Base-by-base conservation (phyloP, 2,797 vertebrate genomes). In the Euphonia xanthogaster region DNA sequence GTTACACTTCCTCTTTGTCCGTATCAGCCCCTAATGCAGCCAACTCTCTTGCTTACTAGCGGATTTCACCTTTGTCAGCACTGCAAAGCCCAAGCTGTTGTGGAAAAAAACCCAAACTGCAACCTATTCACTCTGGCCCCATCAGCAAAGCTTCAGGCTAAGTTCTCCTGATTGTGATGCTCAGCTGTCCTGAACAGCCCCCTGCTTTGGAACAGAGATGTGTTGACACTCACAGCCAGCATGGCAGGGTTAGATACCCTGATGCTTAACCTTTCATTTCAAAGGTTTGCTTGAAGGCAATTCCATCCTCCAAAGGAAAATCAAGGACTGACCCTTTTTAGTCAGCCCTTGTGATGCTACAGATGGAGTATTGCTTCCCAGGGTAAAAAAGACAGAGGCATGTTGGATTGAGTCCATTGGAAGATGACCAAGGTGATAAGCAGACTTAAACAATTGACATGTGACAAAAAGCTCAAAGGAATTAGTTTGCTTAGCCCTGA, bases 31-130 rank as follows among this genome's bases (percentile, higher is more conserved):
- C 55, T 57, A 83, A 92, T 54, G 42, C 42, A 7, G 73, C 74
- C 82, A 87, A 12, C 22, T 57, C 58, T 25, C 62, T 71, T 95
- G 92, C 92, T 96, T 95, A 87, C 86, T 72, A 87, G 93, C 60
- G 85, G 42, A 89, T 96, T 97, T 96, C 70, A 88, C 61, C 66
- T 60, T 20, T 76, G 92, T 97, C 96, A 98, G 96, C 96, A 95
- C 42, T 83, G 14, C 83, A 75, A 79, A 88, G 68, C 45, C 94
- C 23, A 50, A 78, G 88, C 25, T 90, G 86, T 51, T 90, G 92
- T 94, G 88, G 83, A 76, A 92, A 71, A 57, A 57, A n/a, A 12
- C 9, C 18, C 27, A 65, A 96, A 94, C n/a, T 93, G 66, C 72
- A 85, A 79, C 80, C 86, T 92, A 78, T 73, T 94, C 88, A 94